Conservation (phyloP, 2,113 vertebrate genomes). For the Centropristis striata region DNA sequence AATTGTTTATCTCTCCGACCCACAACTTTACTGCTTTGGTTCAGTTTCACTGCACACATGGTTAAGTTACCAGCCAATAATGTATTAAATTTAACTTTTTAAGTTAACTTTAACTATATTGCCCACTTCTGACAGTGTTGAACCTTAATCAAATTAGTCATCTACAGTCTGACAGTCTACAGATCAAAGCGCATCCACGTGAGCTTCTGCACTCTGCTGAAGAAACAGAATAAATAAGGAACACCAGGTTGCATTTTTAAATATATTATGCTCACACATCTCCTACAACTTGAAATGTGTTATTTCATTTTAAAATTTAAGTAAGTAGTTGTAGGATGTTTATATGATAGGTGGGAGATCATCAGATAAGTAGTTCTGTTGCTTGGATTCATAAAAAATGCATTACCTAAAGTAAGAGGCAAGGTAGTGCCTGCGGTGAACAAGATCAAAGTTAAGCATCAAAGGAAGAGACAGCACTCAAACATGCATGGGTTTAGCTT, state of each 20-base stretch:
- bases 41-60: no score
- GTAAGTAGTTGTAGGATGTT: not conserved
- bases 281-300: not conserved
- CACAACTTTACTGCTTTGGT: no score
- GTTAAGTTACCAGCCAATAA: no score
- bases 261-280: not conserved
- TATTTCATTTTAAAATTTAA: not conserved
- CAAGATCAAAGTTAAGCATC: not conserved
- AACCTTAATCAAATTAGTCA: not conserved
- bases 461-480: not conserved
- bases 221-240: not conserved
- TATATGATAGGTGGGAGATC: not conserved
- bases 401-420: not conserved
- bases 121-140: not conserved
- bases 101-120: no score
- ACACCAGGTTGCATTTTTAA: not conserved
- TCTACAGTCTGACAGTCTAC: not conserved
- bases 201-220: not conserved
- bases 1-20: no score
- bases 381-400: not conserved
- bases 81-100: no score
- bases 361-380: not conserved
- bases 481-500: not conserved
- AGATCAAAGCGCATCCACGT: not conserved
- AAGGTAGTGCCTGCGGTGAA: not conserved